Conservation (phyloP, 2,888 invertebrate genomes). For the Euzophera pinguis region DNA sequence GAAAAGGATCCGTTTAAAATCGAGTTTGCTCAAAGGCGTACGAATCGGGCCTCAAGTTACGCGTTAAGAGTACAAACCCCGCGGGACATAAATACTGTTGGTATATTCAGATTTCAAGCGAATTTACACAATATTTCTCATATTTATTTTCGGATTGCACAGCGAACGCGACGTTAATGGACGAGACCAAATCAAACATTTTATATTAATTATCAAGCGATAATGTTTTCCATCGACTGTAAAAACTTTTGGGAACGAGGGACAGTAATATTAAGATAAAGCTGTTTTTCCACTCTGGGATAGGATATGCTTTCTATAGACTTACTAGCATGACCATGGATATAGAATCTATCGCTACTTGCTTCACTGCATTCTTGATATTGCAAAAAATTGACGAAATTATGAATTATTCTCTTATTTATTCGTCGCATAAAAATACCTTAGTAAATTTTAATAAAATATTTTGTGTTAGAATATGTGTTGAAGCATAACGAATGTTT, state of each 20-base stretch:
- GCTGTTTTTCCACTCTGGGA: background rate
- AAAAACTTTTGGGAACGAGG: background rate
- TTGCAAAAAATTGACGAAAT: too few species aligned
- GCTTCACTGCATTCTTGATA: too few species aligned
- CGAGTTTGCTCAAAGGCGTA: slow-evolving; percentile 3
- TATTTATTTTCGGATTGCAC: background rate
- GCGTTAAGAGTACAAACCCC: background rate
- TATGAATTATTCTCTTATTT: too few species aligned
- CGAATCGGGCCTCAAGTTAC: slow-evolving; percentile 4
- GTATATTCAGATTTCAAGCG: background rate
- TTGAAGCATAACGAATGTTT: too few species aligned
- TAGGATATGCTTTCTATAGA: background rate
- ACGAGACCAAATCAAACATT: slow-evolving; percentile 3
- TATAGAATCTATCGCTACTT: too few species aligned
- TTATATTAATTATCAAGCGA: slow-evolving; percentile 9
- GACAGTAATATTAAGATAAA: background rate
- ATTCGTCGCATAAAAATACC: too few species aligned
- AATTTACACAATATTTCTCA: background rate
- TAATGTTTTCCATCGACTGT: slow-evolving; percentile 1
- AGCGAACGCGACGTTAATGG: background rate
- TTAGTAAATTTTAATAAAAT: too few species aligned
- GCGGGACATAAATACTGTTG: background rate
- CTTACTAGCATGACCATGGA: too few species aligned
- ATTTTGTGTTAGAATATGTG: too few species aligned
- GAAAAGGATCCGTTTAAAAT: slow-evolving; percentile 3